Conservation (phyloP, 2,888 invertebrate species). For the Punctoribates punctum region DNA sequence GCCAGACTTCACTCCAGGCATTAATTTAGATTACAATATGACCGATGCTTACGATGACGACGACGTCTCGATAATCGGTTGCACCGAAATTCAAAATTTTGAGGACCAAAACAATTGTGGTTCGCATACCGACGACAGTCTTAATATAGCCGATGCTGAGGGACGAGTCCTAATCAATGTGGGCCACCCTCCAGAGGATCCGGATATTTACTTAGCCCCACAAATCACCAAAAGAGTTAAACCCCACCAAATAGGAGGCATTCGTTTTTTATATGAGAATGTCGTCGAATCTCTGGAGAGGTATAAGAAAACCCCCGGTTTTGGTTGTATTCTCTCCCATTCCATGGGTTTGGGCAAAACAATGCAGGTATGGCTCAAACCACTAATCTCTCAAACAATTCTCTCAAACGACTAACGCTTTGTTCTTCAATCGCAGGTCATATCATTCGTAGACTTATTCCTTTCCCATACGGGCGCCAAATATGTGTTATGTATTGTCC, state of each 20-base stretch:
- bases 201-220: constrained; percentile 84
- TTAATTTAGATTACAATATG: constrained; percentile 19
- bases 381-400: not conserved
- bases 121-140: constrained; percentile 85
- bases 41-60: constrained; percentile 13
- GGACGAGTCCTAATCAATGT: constrained; percentile 89
- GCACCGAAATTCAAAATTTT: constrained; percentile 54
- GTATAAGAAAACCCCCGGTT: constrained; percentile 78
- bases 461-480: constrained; percentile 81
- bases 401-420: not conserved
- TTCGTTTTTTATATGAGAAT: constrained; percentile 92
- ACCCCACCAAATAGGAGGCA: constrained; percentile 95
- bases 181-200: constrained; percentile 83
- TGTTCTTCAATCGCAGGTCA: constrained; percentile 44
- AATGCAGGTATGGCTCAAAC: constrained; percentile 56
- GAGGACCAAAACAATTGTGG: constrained; percentile 88
- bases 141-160: constrained; percentile 83
- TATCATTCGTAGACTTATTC: constrained; percentile 79
- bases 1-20: not conserved
- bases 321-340: constrained; percentile 97
- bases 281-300: constrained; percentile 87
- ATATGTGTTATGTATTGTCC: constrained; percentile 92
- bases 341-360: constrained; percentile 99
- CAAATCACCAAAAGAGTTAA: constrained; percentile 84
- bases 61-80: not conserved